These are phyloP conservation scores for Malthinus seriepunctatus DNA, from an alignment of 2,888 invertebrate genomes.

Conservation along the genomic window DNA sequence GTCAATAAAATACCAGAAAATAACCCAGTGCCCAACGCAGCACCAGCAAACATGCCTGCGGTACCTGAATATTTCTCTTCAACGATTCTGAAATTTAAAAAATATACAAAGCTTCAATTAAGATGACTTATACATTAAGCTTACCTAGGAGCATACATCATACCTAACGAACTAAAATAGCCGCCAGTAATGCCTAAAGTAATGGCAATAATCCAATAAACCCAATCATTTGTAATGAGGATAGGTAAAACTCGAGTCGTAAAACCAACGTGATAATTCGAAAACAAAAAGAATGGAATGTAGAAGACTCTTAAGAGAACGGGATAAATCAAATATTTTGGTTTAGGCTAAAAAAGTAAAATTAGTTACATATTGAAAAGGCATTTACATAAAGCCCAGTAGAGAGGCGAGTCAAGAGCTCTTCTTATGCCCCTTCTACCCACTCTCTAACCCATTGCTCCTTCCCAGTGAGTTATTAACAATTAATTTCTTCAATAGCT, in stretches of 20 bases:
- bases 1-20: conserved; percentile 81
- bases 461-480: too few relatives aligned
- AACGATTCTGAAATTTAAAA: conserved; percentile 66
- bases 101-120: background rate
- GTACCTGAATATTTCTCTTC: conserved; percentile 80
- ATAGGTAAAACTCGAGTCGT: conserved; percentile 69
- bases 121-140: conserved; percentile 35
- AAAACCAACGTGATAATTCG: conserved; percentile 77
- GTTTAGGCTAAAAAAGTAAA: conserved; percentile 70
- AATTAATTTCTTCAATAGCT: too few relatives aligned
- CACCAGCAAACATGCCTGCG: conserved; percentile 97
- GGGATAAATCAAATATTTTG: conserved; percentile 73
- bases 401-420: too few relatives aligned
- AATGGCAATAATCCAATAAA: conserved; percentile 74
- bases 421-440: too few relatives aligned
- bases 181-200: conserved; percentile 87
- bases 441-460: too few relatives aligned
- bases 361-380: conserved; percentile 1
- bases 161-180: conserved; percentile 87
- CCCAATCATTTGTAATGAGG: conserved; percentile 77
- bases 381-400: conserved; percentile 7
- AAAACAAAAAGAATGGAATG: conserved; percentile 88
- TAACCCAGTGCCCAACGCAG: conserved; percentile 88
- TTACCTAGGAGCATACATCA: conserved; percentile 93
- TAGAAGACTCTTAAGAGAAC: conserved; percentile 74